A percentile compares a stretch with the other conserved stretches of the same genome.
Conservation (phyloP, 2,113 vertebrate species). For the Rostratula benghalensis region DNA sequence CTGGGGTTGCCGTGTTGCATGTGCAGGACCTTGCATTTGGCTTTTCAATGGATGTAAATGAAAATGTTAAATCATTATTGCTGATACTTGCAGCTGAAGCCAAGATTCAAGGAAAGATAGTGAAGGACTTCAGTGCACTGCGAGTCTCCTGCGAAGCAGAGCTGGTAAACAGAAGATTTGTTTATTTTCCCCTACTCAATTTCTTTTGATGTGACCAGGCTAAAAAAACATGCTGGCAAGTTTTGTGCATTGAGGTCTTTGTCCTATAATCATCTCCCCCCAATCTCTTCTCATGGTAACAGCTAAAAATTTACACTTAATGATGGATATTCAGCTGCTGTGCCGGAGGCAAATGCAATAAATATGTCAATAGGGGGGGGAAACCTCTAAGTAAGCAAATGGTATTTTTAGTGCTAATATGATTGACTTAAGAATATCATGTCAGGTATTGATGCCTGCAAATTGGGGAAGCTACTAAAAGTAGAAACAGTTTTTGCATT, state of each 20-base stretch:
- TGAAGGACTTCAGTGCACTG: background rate
- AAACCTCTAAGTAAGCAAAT: background rate
- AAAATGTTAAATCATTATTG: constrained; percentile 13
- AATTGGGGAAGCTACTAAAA: background rate
- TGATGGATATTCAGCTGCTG: background rate
- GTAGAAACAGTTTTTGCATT: background rate
- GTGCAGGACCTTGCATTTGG: too few species aligned
- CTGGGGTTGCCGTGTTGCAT: too few species aligned
- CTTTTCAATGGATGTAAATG: background rate
- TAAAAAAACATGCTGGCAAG: background rate
- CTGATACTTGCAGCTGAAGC: background rate
- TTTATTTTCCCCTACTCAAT: background rate
- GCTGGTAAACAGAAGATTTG: background rate
- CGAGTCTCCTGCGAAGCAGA: background rate
- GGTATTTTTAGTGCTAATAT: background rate
- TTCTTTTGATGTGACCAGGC: background rate
- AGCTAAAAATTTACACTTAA: background rate
- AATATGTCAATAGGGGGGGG: background rate
- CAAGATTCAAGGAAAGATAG: background rate
- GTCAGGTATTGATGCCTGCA: background rate
- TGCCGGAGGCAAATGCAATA: background rate
- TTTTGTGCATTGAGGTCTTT: background rate
- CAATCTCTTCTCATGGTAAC: background rate
- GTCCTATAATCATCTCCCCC: background rate
- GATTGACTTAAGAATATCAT: background rate